Percentiles rank a stretch among this genome's conserved stretches.
phyloP scores from a whole-genome alignment of 2,113 vertebrate species.

The Ageneiosus marmoratus region DNA sequence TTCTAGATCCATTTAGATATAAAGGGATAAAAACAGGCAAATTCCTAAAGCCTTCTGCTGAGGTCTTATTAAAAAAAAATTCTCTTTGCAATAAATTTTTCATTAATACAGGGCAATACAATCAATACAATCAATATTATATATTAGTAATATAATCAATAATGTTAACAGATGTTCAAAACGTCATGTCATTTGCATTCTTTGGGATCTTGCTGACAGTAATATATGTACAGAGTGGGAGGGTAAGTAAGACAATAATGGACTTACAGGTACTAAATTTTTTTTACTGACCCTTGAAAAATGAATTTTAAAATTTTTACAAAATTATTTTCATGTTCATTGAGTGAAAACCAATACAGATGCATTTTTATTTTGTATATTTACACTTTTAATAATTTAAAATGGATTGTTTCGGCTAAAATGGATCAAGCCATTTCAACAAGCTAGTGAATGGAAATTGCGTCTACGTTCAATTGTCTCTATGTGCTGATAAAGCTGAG shows the following conservation, averaged over 20 bases:
- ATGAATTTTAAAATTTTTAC: not conserved
- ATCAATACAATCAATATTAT: too few species aligned
- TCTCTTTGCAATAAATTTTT: not conserved
- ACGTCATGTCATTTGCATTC: not conserved
- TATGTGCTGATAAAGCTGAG: not conserved
- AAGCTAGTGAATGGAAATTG: conserved; percentile 10
- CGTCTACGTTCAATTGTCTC: not conserved
- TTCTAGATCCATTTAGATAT: not conserved
- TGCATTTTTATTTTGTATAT: not conserved
- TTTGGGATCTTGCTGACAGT: not conserved
- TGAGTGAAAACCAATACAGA: not conserved
- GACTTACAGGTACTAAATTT: not conserved
- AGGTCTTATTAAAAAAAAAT: not conserved
- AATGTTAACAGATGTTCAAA: not conserved
- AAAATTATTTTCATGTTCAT: not conserved
- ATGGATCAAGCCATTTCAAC: not conserved
- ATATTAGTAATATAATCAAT: not conserved
- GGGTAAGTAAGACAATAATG: not conserved
- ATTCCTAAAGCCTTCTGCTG: not conserved
- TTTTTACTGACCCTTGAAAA: not conserved
- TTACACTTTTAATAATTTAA: not conserved
- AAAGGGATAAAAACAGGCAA: not conserved
- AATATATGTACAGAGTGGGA: not conserved
- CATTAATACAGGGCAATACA: too few species aligned
- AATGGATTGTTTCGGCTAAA: not conserved